These are phyloP conservation scores for Argyrosomus regius DNA, from an alignment of 2,797 vertebrate genomes.

Conservation along the genomic window DNA sequence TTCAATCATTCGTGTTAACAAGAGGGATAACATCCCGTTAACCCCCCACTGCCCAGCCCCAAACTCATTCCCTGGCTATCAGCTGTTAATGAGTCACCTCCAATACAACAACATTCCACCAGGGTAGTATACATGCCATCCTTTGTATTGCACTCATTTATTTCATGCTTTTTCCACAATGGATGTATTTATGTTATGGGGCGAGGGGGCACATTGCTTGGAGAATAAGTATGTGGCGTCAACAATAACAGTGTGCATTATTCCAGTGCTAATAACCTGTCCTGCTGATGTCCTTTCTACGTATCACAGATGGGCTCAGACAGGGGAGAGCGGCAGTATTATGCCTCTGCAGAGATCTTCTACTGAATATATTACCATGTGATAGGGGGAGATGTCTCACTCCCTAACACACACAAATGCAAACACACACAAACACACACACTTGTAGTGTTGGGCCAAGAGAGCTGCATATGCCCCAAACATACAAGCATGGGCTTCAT, in stretches of 20 bases:
- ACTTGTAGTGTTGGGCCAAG: conserved; percentile 75
- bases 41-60: conserved; percentile 33
- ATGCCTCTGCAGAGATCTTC: conserved; percentile 81
- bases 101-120: conserved; percentile 42
- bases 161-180: conserved; percentile 52
- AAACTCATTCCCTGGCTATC: conserved; percentile 33
- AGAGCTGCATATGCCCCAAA: conserved; percentile 85
- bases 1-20: conserved; percentile 39
- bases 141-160: conserved; percentile 52
- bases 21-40: conserved; percentile 22
- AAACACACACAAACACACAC: conserved; percentile 57
- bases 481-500: conserved; percentile 87
- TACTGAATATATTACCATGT: conserved; percentile 86
- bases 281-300: conserved; percentile 80
- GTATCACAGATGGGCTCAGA: conserved; percentile 84
- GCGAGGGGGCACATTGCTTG: conserved; percentile 63
- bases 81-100: conserved; percentile 60
- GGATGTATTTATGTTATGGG: conserved; percentile 66
- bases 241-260: conserved; percentile 80
- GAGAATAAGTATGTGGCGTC: conserved; percentile 73
- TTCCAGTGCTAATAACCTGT: conserved; percentile 80
- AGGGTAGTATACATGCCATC: conserved; percentile 34
- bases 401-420: conserved; percentile 64
- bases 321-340: conserved; percentile 79
- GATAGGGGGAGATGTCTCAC: conserved; percentile 82